Evolutionary conservation across 1,140 invertebrate species (phyloP).

Genomic region (Teleogryllus occipitalis): DNA sequence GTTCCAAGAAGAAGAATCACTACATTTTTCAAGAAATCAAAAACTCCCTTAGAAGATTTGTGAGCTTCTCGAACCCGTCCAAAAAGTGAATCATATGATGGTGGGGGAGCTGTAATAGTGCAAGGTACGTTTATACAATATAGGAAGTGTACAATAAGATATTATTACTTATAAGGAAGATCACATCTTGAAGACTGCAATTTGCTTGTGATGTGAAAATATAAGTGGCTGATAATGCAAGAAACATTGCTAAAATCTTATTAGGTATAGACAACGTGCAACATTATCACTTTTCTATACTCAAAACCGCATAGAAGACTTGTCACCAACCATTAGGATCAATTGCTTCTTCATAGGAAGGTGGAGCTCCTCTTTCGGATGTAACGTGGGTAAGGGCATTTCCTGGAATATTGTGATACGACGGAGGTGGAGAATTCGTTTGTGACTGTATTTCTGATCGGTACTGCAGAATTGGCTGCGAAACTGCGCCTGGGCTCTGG

Average conservation of each 20-base stretch:
- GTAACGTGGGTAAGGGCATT: slow-evolving; percentile 29
- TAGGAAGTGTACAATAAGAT: too few relatives aligned
- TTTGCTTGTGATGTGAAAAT: background rate
- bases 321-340: slow-evolving; percentile 44
- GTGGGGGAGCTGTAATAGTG: slow-evolving; percentile 44
- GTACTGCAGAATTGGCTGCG: slow-evolving; percentile 14
- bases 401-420: slow-evolving; percentile 33
- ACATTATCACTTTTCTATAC: too few relatives aligned
- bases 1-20: slow-evolving; percentile 52
- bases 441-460: background rate
- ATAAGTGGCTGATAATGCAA: background rate
- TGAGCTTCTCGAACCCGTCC: slow-evolving; percentile 53
- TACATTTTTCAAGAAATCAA: slow-evolving; percentile 55
- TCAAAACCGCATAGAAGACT: too few relatives aligned
- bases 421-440: slow-evolving; percentile 32
- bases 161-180: too few relatives aligned
- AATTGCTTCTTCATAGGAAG: slow-evolving; percentile 48
- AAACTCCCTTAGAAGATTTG: slow-evolving; percentile 47
- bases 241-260: background rate
- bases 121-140: too few relatives aligned
- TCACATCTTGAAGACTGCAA: too few relatives aligned
- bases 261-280: too few relatives aligned
- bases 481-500: background rate
- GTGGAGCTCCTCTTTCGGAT: slow-evolving; percentile 38
- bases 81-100: slow-evolving; percentile 60